Evolutionary conservation across 2,888 invertebrate genomes (phyloP), one percentile per base, ranked within the genome.

Genomic region (Camponotus fellah): DNA sequence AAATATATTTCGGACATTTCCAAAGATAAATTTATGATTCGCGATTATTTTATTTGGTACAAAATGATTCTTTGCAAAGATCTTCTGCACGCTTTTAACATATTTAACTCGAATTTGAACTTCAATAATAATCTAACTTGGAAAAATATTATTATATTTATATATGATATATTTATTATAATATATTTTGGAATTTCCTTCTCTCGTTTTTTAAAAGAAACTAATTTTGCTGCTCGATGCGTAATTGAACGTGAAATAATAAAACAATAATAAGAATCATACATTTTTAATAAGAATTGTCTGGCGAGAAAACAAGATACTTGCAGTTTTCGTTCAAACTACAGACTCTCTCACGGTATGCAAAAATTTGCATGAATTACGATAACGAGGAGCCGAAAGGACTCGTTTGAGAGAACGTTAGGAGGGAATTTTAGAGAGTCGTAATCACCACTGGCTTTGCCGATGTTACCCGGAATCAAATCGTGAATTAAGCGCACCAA

Each of bases 291-390:
- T 3, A 12, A 49, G 8, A 71, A 46, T 12, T 43, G n/a, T 46
- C 32, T 60, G 46, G 21, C 34, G 58, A 71, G 37, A 60, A 17
- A 9, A 69, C 34, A 34, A 69, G 53, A 46, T 21, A 71, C 17
- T 58, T 40, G 58, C 17, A 14, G 8, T 32, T 58, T 60, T 46
- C 72, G 4, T 5, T 40, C 74, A 21, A 37, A 79, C 5, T 62
- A 37, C 58, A 17, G 9, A 8, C 43, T 69, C 43, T 46, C 60
- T 80, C 46, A 49, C 60, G 65, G 75, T 72, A 85, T 76, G 80
- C 83, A 66, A 69, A 81, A 87, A 87, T 87, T 87, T 87, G 88
- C 87, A 87, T 85, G 83, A 85, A 85, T 85, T 79, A 34, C 79
- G 82, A 84, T 87, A 87, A 87, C 88, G 82, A 85, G 81, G 60